These are phyloP conservation scores for Drosophila nannoptera DNA, from an alignment of 1,140 invertebrate genomes.

Conservation along the genomic window DNA sequence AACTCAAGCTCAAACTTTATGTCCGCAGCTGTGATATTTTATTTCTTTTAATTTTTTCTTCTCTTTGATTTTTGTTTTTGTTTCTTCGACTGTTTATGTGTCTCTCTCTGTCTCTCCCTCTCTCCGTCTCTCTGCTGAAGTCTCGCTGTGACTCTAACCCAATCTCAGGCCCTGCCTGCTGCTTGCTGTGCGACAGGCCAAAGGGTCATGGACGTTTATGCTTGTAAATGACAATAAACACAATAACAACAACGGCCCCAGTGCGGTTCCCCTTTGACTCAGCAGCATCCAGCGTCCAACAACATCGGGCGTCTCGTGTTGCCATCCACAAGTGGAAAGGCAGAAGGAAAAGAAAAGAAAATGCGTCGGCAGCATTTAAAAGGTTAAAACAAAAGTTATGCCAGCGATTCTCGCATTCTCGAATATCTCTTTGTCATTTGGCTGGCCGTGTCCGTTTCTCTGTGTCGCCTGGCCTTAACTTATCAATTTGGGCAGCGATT, in stretches of 20 bases:
- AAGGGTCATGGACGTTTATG: conserved; percentile 74
- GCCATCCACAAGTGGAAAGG: neutral
- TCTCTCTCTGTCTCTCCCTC: neutral
- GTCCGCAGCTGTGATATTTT: conserved; percentile 42
- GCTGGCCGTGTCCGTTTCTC: conserved; percentile 19
- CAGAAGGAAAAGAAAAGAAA: conserved; percentile 13
- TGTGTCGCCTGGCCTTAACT: conserved; percentile 44
- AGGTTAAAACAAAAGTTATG: conserved; percentile 46
- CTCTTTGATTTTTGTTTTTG: too few relatives aligned
- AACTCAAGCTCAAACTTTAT: conserved; percentile 37
- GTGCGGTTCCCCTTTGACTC: conserved; percentile 25
- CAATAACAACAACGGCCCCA: conserved; percentile 30
- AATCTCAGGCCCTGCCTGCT: neutral
- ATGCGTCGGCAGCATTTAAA: conserved; percentile 54
- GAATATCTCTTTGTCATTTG: conserved; percentile 24
- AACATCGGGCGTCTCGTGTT: neutral
- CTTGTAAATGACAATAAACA: conserved; percentile 67
- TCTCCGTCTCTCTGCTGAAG: neutral
- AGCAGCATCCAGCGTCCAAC: conserved; percentile 1
- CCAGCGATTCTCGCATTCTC: conserved; percentile 29
- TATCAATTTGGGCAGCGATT: conserved; percentile 67
- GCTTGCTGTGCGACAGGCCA: conserved; percentile 54
- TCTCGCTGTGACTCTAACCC: conserved; percentile 8
- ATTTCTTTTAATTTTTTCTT: neutral
- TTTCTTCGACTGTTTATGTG: neutral